Percentiles rank a stretch among this genome's conserved stretches.
Evolutionary conservation across 2,797 vertebrate genomes (phyloP).

Genomic region (Simalia tracyae): DNA sequence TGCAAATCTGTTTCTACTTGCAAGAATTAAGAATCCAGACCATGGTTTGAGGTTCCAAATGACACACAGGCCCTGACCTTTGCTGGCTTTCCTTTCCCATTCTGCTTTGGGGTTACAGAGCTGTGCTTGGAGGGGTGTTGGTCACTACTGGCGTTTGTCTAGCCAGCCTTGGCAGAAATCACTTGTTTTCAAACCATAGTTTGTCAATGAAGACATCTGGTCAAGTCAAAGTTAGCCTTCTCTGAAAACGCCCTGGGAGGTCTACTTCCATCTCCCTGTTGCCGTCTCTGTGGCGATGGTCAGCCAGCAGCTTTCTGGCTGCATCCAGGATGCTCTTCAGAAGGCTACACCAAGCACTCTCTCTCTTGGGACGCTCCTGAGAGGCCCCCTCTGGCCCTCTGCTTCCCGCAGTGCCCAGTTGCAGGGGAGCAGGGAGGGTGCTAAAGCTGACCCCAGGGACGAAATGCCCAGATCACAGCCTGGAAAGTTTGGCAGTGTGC

Average conservation of each 20-base stretch:
- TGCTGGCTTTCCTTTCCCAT: neutral
- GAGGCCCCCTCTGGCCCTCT: neutral
- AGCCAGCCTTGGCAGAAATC: neutral
- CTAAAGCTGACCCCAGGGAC: neutral
- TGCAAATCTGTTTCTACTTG: too few relatives aligned
- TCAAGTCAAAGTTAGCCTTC: neutral
- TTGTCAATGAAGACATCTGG: neutral
- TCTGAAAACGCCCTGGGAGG: neutral
- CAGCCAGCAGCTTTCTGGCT: rapidly evolving
- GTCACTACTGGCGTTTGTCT: too few relatives aligned
- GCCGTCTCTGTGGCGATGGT: neutral
- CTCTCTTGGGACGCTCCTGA: neutral
- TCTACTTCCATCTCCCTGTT: neutral
- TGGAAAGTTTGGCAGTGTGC: too few relatives aligned
- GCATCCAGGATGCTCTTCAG: neutral
- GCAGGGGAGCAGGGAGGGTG: neutral
- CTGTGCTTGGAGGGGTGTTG: neutral
- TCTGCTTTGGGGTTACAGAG: neutral
- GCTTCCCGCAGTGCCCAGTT: neutral
- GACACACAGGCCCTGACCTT: neutral
- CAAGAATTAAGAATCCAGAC: neutral
- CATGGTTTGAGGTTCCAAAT: neutral
- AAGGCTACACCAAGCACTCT: too few relatives aligned
- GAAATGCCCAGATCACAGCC: neutral
- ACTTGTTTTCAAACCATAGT: neutral